Evolutionary conservation across 2,888 invertebrate genomes (phyloP).

Genomic region (Thereva unica): DNA sequence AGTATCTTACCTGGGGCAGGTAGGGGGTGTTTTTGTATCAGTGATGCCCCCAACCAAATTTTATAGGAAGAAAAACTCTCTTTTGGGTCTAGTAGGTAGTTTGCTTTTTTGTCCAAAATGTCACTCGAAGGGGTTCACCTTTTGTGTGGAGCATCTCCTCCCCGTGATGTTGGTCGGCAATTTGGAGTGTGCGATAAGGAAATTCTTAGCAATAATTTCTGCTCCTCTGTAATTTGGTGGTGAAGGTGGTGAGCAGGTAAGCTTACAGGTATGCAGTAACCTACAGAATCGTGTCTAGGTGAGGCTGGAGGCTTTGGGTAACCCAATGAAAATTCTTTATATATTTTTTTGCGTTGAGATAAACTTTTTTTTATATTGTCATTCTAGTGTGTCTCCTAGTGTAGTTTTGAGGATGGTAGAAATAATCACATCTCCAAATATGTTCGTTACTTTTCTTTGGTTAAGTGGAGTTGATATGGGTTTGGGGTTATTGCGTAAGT

Average conservation of each 20-base stretch:
- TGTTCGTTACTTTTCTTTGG: too few species aligned
- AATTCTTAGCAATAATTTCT: conserved; percentile 15
- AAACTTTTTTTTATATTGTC: neutral
- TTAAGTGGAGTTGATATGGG: too few species aligned
- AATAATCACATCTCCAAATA: too few species aligned
- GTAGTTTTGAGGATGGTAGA: too few species aligned
- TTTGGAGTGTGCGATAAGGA: neutral
- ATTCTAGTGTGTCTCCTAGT: too few species aligned
- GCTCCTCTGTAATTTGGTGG: conserved; percentile 5
- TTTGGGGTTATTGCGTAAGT: too few species aligned
- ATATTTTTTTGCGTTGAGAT: neutral
- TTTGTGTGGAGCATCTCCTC: conserved; percentile 1
- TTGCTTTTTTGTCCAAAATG: conserved; percentile 16
- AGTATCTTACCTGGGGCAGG: too few species aligned
- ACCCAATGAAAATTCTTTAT: conserved; percentile 14
- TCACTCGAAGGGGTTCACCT: conserved; percentile 8
- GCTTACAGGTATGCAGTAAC: conserved; percentile 20
- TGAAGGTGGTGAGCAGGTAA: conserved; percentile 25
- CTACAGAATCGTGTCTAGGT: conserved; percentile 45
- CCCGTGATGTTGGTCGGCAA: neutral
- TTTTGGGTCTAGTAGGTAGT: neutral
- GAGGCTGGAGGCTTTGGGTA: conserved; percentile 36
- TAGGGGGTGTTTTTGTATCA: too few species aligned
- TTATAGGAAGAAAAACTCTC: neutral
- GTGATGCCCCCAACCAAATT: too few species aligned